Base-by-base conservation (phyloP, 2,888 invertebrate genomes). In the Athrips mouffetella region DNA sequence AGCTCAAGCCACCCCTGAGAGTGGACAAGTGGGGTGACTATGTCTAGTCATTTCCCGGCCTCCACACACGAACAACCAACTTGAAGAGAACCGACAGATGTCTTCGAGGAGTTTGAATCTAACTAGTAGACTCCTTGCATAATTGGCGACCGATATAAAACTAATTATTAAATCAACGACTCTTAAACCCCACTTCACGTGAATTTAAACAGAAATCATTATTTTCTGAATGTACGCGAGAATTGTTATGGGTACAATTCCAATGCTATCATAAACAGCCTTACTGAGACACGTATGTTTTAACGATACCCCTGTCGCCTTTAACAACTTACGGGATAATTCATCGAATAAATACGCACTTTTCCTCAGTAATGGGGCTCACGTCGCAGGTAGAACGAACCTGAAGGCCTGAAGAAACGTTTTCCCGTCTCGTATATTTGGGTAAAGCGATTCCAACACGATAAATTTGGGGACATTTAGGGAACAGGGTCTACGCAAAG, bases 41-140 rank as follows among this genome's bases (percentile, higher is more conserved):
- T 48, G 57, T 52, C 49, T 49, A 51, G 53, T 50, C 54, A 52
- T 48, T 48, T 51, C 54, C 50, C 39, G n/a, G n/a, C n/a, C n/a
- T 51, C 55, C 51, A 50, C 51, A 53, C 61, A 63, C 59, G 47
- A 21, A 7, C 58, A 57, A 58, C 55, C 51, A 53, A 51, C 58
- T 63, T 59, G 57, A 30, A 63, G 72, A 63, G 70, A 76, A 76
- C 52, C 50, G 58, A 60, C 80, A 78, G 62, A 67, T 78, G 76
- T 70, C 66, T 70, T 67, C 57, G 56, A 65, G 40, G 44, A 45
- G 20, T 33, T 40, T 16, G 16, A 25, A 62, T 58, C 48, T 56
- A 52, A 57, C n/a, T 27, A 27, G 2, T 27, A 7, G 3, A n/a
- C n/a, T 27, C n/a, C 27, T 10, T 27, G 7, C 18, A 8, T 18